Percentiles rank a stretch among this genome's conserved stretches.
These are phyloP conservation scores for Diarsia mendica DNA, from an alignment of 2,888 invertebrate genomes.

Conservation along the genomic window DNA sequence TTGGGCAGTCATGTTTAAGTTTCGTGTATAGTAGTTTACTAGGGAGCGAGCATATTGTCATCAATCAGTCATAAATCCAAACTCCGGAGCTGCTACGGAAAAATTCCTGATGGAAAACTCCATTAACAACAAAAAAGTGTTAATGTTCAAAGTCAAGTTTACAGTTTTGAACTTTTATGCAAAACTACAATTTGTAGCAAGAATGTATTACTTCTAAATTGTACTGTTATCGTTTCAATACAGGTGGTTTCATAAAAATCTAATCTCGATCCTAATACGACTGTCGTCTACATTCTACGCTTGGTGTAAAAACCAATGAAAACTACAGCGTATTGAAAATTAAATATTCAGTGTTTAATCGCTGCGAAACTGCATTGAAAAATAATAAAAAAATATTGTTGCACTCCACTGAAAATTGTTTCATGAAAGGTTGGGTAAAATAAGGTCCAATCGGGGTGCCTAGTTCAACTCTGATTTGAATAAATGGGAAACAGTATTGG, in stretches of 20 bases:
- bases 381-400: conserved; percentile 48
- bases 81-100: too few relatives aligned
- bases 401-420: conserved; percentile 44
- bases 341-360: conserved; percentile 66
- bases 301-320: conserved; percentile 15
- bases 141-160: too few relatives aligned
- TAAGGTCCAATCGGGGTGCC: conserved; percentile 9
- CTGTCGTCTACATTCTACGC: not conserved
- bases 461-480: conserved; percentile 3
- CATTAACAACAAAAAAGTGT: too few relatives aligned
- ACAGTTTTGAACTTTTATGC: not conserved
- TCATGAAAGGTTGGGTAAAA: conserved; percentile 32
- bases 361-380: conserved; percentile 35
- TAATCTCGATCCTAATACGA: conserved; percentile 12
- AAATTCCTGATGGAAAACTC: too few relatives aligned
- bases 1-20: too few relatives aligned
- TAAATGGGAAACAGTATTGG: not conserved
- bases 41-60: too few relatives aligned
- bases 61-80: too few relatives aligned
- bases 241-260: conserved; percentile 13
- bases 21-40: too few relatives aligned
- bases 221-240: too few relatives aligned
- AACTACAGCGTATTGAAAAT: conserved; percentile 61
- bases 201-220: not conserved
- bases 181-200: not conserved